Base-by-base conservation (phyloP, 1,140 invertebrate genomes). In the Asobara japonica region DNA sequence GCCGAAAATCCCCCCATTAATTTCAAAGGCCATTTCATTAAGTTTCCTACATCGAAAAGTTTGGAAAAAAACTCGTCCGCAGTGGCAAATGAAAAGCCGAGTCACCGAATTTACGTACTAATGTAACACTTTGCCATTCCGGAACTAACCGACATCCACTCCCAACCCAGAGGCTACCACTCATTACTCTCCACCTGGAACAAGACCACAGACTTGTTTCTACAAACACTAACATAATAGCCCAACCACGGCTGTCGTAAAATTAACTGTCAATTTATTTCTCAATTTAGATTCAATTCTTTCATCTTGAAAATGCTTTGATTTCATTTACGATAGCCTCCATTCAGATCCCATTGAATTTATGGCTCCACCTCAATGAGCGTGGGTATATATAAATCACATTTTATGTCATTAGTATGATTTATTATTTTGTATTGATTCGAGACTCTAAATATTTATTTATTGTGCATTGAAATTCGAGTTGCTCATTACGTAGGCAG, bases 151-250 rank as follows among this genome's bases (percentile, higher is more conserved):
- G 13, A 3, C 1, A 62, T 31, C 30, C 60, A 62, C 60, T 69
- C 48, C 27, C n/a, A n/a, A n/a, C n/a, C n/a, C n/a, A n/a, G n/a
- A n/a, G n/a, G n/a, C n/a, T n/a, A n/a, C n/a, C n/a, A n/a, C n/a
- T n/a, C 51, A 69, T 69, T 69, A 61, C 51, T 69, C 51, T 56
- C 27, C 66, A 69, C 67, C 51, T 61, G 51, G 67, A n/a, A 60
- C 65, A 45, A 66, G 30, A 69, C 27, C 29, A 27, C 22, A 48
- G 51, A 67, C n/a, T 60, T 69, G 41, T 66, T 27, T 29, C 36
- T 51, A 31, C 8, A 22, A 20, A 33, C 38, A 10, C 51, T 10
- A 56, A 56, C 51, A 56, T 13, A 45, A 45, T 16, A 16, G 13
- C n/a, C 5, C 51, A 56, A 27, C 22, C 29, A 31, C 20, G 22